Base-by-base conservation (phyloP, 2,113 vertebrate species). In the Cochlearius cochlearius region DNA sequence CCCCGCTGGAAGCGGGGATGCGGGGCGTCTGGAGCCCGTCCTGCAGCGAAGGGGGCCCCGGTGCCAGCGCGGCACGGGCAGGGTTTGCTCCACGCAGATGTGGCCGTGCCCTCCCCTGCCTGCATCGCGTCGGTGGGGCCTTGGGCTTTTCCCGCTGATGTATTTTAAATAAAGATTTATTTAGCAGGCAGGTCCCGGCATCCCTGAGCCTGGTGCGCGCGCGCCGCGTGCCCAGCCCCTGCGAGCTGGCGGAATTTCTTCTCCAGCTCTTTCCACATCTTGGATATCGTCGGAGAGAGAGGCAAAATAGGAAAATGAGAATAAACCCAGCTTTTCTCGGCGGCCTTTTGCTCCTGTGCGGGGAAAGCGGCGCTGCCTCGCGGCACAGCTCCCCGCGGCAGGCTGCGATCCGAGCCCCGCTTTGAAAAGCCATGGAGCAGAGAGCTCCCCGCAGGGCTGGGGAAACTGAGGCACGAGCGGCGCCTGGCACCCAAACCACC, bases 71-170 rank as follows among this genome's bases (percentile, higher is more conserved):
- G 73, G 43, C 68, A 5, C 0, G 4, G 53, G 34, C 68, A 86
- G 50, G 39, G 60, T 12, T 81, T 7, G 41, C 30, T 58, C 63
- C 43, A 1, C 0, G 2, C 9, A 3, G 36, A 13, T 4, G 22
- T 15, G 21, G 5, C 68, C 1, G 0, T 34, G 55, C 39, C 43
- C 38, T n/a, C 47, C 38, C 17, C 41, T 69, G 47, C 71, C 62
- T 6, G 1, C 7, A 0, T 7, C 0, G 3, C 5, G 10, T 49
- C 15, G 20, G 15, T 1, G 5, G 15, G 21, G 27, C 10, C 12
- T 32, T 10, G 56, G 59, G 34, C 9, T 53, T 47, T 62, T 34
- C 59, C 45, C 32, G 26, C 16, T 8, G 50, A 0, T 39, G 18
- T 29, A 7, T 90, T 71, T 87, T 27, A 64, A 53, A 63, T 41